Evolutionary conservation across 1,140 invertebrate species (phyloP), one percentile per base, ranked within the genome.

Genomic region (Brachionus sp.): DNA sequence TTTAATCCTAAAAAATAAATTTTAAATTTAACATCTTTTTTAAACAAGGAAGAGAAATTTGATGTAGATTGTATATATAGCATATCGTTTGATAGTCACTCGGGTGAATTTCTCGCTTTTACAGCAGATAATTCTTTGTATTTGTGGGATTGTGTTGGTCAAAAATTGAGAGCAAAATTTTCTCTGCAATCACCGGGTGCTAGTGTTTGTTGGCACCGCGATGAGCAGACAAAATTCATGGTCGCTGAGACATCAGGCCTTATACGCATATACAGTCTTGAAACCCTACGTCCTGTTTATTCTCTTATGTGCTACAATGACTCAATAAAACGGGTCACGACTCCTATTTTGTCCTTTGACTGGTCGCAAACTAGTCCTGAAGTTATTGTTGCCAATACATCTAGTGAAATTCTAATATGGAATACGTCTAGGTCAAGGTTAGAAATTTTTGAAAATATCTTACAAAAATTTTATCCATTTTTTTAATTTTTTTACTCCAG

Each of bases 51-150:
- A 2, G 70, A 75, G 44, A 75, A 75, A 75, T 75, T 75, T 46
- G 70, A 75, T 46, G 70, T 75, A 13, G 70, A 75, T 46, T 75
- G 70, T 29, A 75, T 75, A 12, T 75, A 75, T 46, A 75, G 42
- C 39, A 75, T 75, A 39, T 29, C 42, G 2, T 75, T 75, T 75
- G 70, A 75, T 25, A 44, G 44, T n/a, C 70, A 75, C 12, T 7
- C 39, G 6, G 70, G 70, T 19, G 42, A 75, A 46, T 46, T 46
- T 5, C 44, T 75, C 16, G 70, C 70, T 7, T 46, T 75, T n/a
- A 75, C 37, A 29, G 70, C 70, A 4, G 70, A 75, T 23, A 75
- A 46, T 29, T 75, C 37, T 35, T 75, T 44, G 9, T 75, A 46
- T 19, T 13, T 75, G 3, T 75, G 70, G 70, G 70, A 75, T 75